Evolutionary conservation across 2,888 invertebrate species (phyloP), one percentile per base, ranked within the genome.

Genomic region (Adelognathus sp.): DNA sequence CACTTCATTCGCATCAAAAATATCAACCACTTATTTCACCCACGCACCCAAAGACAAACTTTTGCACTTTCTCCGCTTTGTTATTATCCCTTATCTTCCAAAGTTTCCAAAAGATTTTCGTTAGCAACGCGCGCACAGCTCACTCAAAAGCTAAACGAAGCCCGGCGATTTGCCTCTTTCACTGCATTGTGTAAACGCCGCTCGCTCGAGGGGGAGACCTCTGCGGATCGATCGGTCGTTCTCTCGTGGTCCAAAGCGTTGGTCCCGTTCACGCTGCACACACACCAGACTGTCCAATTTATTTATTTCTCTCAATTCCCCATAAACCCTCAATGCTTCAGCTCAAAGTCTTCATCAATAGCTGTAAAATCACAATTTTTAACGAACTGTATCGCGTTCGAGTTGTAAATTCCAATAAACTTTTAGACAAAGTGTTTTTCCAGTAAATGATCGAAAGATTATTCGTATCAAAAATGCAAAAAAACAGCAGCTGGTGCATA

Each of bases 1-100:
- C 88, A 87, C 90, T 89, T 89, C 88, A 90, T 89, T 88, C 88
- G 87, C 73, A 81, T 61, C 63, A 31, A 46, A n/a, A n/a, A n/a
- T n/a, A n/a, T 74, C 46, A 31, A 72, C 60, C 14, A 58, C 44
- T 39, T 60, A 39, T 24, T 33, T 27, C 58, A 60, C 54, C 24
- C 44, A 39, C 54, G 61, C 46, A 31, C 46, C 11, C 6, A 14
- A 44, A 29, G 4, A 52, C 50, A 36, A 24, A 11, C 14, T 44
- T n/a, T 24, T 1, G 9, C 58, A 6, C 7, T 24, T 5, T 39
- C n/a, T 0, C 0, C 24, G 1, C n/a, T 31, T 50, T 58, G 0
- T 18, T 14, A 0, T 18, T 18, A 1, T 18, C 61, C 11, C 1
- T 24, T 3, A 11, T 3, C 1, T 14, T 44, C 44, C 16, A 16